Percentiles rank a stretch among this genome's conserved stretches.
Conservation (phyloP, 2,888 invertebrate species). For the Harpalus rufipes region DNA sequence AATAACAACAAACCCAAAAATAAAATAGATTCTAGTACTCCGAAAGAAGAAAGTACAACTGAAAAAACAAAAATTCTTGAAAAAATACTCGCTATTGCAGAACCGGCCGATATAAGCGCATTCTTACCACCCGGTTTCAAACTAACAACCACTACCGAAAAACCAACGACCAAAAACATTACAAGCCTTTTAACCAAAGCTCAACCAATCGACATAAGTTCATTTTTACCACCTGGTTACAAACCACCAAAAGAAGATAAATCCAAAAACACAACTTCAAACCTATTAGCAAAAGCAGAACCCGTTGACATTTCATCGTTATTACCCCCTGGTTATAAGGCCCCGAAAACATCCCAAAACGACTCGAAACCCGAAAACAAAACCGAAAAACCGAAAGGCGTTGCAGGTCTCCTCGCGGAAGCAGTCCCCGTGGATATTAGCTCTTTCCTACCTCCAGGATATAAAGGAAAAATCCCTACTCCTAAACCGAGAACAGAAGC, state of each 20-base stretch:
- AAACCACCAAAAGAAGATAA: slow-evolving; percentile 71
- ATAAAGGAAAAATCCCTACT: slow-evolving; percentile 74
- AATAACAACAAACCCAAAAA: slow-evolving; percentile 67
- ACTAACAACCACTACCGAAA: slow-evolving; percentile 74
- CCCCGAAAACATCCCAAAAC: slow-evolving; percentile 69
- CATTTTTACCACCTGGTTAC: slow-evolving; percentile 77
- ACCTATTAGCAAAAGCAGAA: slow-evolving; percentile 78
- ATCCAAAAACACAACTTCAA: slow-evolving; percentile 73
- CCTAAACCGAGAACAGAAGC: slow-evolving; percentile 71
- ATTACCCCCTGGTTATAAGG: slow-evolving; percentile 84
- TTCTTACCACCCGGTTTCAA: slow-evolving; percentile 84
- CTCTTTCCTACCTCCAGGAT: slow-evolving; percentile 83
- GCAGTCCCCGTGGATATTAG: slow-evolving; percentile 78
- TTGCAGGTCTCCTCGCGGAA: slow-evolving; percentile 68
- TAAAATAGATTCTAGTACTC: slow-evolving; percentile 81
- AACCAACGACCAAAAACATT: slow-evolving; percentile 57
- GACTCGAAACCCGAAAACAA: slow-evolving; percentile 68
- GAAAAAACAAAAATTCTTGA: slow-evolving; percentile 75
- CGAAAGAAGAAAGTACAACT: slow-evolving; percentile 73
- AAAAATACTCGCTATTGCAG: slow-evolving; percentile 70
- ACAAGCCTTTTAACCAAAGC: slow-evolving; percentile 71
- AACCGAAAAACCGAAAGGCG: slow-evolving; percentile 69
- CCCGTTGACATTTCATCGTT: slow-evolving; percentile 81
- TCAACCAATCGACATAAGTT: slow-evolving; percentile 73
- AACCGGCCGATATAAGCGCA: slow-evolving; percentile 78